These are phyloP conservation scores for Catamblyrhynchus diadema DNA, from an alignment of 2,797 vertebrate genomes.

Conservation along the genomic window DNA sequence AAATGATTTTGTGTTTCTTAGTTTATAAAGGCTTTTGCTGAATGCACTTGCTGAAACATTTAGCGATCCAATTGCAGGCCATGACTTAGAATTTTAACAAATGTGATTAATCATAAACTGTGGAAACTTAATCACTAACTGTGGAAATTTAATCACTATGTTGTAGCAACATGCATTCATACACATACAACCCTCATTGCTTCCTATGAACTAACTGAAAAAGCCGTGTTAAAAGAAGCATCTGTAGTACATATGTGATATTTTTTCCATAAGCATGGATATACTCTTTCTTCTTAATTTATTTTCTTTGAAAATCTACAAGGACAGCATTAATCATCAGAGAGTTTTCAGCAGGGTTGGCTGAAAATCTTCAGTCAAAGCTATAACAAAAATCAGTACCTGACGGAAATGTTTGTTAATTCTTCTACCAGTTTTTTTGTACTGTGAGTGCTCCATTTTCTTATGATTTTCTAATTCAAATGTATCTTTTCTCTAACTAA, in stretches of 20 bases:
- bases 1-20: not conserved
- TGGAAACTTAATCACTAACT: not conserved
- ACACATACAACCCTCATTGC: not conserved
- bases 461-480: not conserved
- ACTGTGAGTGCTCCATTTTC: not conserved
- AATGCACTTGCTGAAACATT: not conserved
- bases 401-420: not conserved
- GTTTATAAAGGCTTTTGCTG: not conserved
- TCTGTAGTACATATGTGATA: not conserved
- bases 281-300: not conserved
- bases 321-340: not conserved
- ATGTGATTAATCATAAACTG: not conserved
- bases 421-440: not conserved
- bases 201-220: not conserved
- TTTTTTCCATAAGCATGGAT: not conserved
- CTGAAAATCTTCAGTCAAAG: not conserved
- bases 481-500: not conserved
- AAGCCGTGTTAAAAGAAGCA: not conserved
- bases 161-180: not conserved
- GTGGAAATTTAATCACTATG: not conserved
- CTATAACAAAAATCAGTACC: not conserved
- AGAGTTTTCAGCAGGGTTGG: not conserved
- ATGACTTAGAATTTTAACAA: not conserved
- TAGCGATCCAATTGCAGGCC: not conserved
- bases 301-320: not conserved